Percentiles rank a stretch among this genome's conserved stretches.
These are phyloP conservation scores for Caenorhabditis latens DNA, from an alignment of 1,140 invertebrate species.

Conservation along the genomic window DNA sequence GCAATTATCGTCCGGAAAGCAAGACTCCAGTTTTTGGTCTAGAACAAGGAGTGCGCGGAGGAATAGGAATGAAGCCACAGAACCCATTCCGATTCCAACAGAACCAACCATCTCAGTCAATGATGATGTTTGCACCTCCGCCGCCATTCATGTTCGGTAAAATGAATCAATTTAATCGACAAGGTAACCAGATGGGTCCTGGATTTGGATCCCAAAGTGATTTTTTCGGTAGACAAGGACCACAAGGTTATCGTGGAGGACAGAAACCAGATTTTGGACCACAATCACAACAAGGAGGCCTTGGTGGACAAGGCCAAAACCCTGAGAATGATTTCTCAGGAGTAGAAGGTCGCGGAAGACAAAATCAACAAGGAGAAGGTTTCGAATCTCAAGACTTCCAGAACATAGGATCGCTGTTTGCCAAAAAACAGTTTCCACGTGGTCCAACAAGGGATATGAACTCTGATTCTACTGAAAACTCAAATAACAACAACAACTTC, in stretches of 20 bases:
- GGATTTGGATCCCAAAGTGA: not conserved
- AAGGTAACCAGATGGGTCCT: not conserved
- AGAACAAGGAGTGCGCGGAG: not conserved
- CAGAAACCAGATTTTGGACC: conserved; percentile 3
- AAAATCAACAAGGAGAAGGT: not conserved
- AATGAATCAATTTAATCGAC: no score
- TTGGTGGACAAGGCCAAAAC: not conserved
- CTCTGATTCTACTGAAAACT: not conserved
- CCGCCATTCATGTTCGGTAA: no score
- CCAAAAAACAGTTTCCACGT: not conserved
- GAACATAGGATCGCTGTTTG: not conserved
- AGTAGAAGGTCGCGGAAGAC: not conserved
- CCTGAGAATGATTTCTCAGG: not conserved
- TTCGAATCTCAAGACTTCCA: not conserved
- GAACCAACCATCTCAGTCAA: not conserved
- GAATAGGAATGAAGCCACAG: not conserved
- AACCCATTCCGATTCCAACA: not conserved
- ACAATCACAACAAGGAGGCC: not conserved
- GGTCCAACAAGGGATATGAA: not conserved
- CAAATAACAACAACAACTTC: no score
- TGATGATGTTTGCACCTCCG: not conserved
- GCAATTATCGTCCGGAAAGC: conserved; percentile 9
- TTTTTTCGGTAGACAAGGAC: not conserved
- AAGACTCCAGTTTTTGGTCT: conserved; percentile 8
- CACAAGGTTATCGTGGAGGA: not conserved